Conservation (phyloP, 2,888 invertebrate genomes). For the Axea sp. region DNA sequence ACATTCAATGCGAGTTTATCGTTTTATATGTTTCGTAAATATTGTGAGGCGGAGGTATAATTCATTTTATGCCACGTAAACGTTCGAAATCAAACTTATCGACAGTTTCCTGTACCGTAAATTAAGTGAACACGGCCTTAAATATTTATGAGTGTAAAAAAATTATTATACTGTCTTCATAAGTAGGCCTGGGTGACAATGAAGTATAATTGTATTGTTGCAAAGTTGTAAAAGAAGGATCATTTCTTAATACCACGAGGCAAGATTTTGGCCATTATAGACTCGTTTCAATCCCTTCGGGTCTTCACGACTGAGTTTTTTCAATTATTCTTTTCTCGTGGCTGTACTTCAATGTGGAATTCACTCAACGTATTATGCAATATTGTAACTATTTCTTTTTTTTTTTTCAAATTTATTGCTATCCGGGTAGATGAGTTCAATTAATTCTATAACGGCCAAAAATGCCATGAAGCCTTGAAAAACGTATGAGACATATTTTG, state of each 20-base stretch:
- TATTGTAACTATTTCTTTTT: too few relatives aligned
- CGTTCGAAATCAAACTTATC: slow-evolving; percentile 69
- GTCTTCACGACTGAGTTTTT: too few relatives aligned
- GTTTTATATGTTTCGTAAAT: slow-evolving; percentile 70
- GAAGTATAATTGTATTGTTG: slow-evolving; percentile 62
- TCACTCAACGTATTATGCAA: too few relatives aligned
- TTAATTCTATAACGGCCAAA: slow-evolving; percentile 60
- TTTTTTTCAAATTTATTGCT: too few relatives aligned
- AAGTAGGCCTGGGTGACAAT: slow-evolving; percentile 64
- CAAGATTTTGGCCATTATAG: slow-evolving; percentile 43
- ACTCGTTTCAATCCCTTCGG: slow-evolving; percentile 13
- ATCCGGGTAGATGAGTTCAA: too few relatives aligned
- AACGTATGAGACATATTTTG: slow-evolving; percentile 77
- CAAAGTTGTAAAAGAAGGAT: slow-evolving; percentile 57
- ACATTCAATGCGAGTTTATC: slow-evolving; percentile 42
- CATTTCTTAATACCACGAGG: slow-evolving; percentile 52
- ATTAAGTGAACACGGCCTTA: slow-evolving; percentile 73
- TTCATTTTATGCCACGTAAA: slow-evolving; percentile 45
- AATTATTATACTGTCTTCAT: slow-evolving; percentile 68
- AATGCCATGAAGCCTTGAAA: slow-evolving; percentile 63
- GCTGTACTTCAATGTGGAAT: too few relatives aligned
- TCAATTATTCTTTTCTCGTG: too few relatives aligned
- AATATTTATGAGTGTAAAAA: slow-evolving; percentile 67
- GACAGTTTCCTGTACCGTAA: slow-evolving; percentile 71
- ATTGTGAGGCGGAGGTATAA: slow-evolving; percentile 56